Evolutionary conservation across 2,113 vertebrate genomes (phyloP), one percentile per base, ranked within the genome.

Genomic region (Panthera uncia): DNA sequence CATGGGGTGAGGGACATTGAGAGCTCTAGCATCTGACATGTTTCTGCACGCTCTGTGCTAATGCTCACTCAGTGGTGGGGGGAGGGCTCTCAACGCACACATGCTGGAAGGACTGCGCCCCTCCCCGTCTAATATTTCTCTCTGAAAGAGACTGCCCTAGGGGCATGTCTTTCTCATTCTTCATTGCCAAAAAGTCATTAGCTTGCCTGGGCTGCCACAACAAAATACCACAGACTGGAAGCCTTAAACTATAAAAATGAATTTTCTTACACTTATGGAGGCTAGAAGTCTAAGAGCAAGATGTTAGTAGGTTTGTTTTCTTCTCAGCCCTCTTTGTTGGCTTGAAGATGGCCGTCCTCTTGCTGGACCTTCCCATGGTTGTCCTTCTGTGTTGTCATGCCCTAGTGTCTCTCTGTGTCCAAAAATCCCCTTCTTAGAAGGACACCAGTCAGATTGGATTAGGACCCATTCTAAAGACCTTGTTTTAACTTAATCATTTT

Each of bases 381-480:
- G 14, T 45, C 31, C 38, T 38, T 52, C 73, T 41, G n/a, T 27
- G 48, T 25, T 8, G 8, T 33, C 12, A 1, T 6, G 16, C 4
- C 82, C 31, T n/a, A 25, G 52, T 27, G 38, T 50, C n/a, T 16
- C 29, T 71, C 33, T 50, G 1, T 63, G n/a, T 41, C 76, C 21
- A 73, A 11, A 80, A 12, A 15, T 50, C 48, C 5, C 65, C 83
- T 87, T 73, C 73, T 41, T 63, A 33, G 11, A 50, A 95, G 57
- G 89, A 92, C 83, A 36, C 11, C 38, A 63, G 38, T 74, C 23
- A 63, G 33, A 80, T 5, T 45, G 36, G 69, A 36, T 52, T 19
- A 73, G 73, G 7, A 45, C 52, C 27, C 41, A 73, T 52, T 66
- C 74, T 25, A 73, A 92, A 95, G 65, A 81, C 63, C 74, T 87